Base-by-base conservation (phyloP, 2,888 invertebrate species). In the Coecobrya sp. region DNA sequence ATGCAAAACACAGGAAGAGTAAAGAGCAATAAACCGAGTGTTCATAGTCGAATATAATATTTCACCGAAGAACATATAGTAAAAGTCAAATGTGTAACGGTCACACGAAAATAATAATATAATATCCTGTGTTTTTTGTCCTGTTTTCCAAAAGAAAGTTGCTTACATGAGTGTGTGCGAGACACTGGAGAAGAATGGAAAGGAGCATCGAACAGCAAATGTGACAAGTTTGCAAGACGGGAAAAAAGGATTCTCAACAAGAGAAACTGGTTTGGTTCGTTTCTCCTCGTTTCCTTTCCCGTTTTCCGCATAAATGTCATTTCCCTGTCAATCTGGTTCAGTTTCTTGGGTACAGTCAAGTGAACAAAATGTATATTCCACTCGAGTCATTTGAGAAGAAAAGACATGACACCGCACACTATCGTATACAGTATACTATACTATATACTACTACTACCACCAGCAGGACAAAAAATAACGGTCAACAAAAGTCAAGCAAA, bases 231-330 rank as follows among this genome's bases (percentile, higher is more conserved):
- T 25, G 10, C 22, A 49, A 76, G 49, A 22, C 3, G 55, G 55
- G 55, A 16, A 45, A 25, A 76, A 76, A 22, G 19, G 45, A 76
- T 68, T 76, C 49, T 68, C 76, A 19, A 19, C 11, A 19, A 22
- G 22, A 59, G 8, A 19, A 59, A 59, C 55, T 16, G 7, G n/a
- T 16, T 10, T 13, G 22, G 19, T n/a, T 73, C 73, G 73, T 73
- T 73, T 73, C n/a, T n/a, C 42, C 22, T 36, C 36, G 30, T 68
- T 68, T 68, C 59, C 68, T 76, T 22, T 45, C 76, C n/a, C 22
- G 45, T 76, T 76, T 76, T 76, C 76, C 76, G 49, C 76, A 76
- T 76, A 76, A 76, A 76, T 76, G 76, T 76, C 76, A 76, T 76
- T 73, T 76, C 76, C 76, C 76, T 76, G 76, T 76, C 76, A 76